A percentile compares a stretch with the other conserved stretches of the same genome.
These are phyloP conservation scores for Rugalucina vietnamica DNA, from an alignment of 2,888 invertebrate genomes.

Conservation along the genomic window DNA sequence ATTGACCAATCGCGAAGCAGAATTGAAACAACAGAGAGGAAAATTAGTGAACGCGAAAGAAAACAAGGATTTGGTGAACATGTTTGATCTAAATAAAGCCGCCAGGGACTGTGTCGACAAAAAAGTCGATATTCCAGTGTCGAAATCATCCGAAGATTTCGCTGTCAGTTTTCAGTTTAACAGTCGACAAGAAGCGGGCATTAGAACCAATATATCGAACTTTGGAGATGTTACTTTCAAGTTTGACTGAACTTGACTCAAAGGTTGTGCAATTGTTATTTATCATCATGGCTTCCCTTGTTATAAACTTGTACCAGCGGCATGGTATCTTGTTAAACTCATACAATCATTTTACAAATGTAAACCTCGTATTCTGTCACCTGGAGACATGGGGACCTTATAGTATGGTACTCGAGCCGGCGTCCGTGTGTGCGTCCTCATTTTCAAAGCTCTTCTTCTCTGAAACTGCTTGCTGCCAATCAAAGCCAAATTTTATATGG, in stretches of 20 bases:
- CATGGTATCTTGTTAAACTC: too few relatives aligned
- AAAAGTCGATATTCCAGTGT: slow-evolving; percentile 71
- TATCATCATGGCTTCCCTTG: background rate
- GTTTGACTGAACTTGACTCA: slow-evolving; percentile 41
- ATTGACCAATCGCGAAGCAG: slow-evolving; percentile 67
- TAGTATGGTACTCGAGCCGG: too few relatives aligned
- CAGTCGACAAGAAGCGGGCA: slow-evolving; percentile 70
- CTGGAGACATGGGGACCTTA: too few relatives aligned
- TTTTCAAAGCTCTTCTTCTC: too few relatives aligned
- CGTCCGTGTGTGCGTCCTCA: too few relatives aligned
- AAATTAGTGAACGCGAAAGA: slow-evolving; percentile 72
- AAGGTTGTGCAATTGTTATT: background rate
- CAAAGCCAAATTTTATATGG: too few relatives aligned
- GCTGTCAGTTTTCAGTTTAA: slow-evolving; percentile 78
- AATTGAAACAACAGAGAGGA: slow-evolving; percentile 68
- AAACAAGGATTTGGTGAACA: slow-evolving; percentile 73
- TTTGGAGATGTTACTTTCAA: slow-evolving; percentile 76
- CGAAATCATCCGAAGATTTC: slow-evolving; percentile 74
- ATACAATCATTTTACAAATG: too few relatives aligned
- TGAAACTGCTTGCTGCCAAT: too few relatives aligned
- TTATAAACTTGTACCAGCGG: too few relatives aligned
- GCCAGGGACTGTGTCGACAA: slow-evolving; percentile 70
- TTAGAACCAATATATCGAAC: slow-evolving; percentile 71
- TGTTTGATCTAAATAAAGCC: slow-evolving; percentile 77
- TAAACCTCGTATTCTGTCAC: too few relatives aligned